phyloP scores from a whole-genome alignment of 1,140 invertebrate genomes.

The Hyposmocoma kahamanoa region DNA sequence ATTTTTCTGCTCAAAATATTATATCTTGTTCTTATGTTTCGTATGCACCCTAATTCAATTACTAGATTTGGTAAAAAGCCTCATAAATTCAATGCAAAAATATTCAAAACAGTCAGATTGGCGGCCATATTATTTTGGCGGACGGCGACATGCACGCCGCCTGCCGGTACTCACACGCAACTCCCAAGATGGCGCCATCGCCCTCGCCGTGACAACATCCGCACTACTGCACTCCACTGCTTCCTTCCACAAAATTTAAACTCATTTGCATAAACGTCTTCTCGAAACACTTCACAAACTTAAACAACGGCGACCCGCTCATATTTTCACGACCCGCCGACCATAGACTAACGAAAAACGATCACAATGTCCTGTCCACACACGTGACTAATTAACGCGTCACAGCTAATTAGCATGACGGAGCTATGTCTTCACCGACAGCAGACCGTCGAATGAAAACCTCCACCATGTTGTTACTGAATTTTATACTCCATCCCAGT shows the following conservation, averaged over 20 bases:
- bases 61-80: constrained; percentile 10
- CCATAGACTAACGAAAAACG: neutral
- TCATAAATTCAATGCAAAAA: constrained; percentile 51
- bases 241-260: constrained; percentile 24
- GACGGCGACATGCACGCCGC: constrained; percentile 53
- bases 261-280: constrained; percentile 33
- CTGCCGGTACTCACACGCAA: constrained; percentile 49
- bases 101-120: constrained; percentile 49
- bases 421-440: constrained; percentile 67
- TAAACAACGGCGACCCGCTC: constrained; percentile 4
- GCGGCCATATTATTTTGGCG: constrained; percentile 50
- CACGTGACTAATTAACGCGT: constrained; percentile 21
- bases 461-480: constrained; percentile 71
- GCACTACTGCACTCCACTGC: constrained; percentile 9
- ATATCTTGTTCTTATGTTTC: too few species aligned
- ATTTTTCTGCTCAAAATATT: too few species aligned
- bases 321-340: neutral
- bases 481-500: constrained; percentile 74
- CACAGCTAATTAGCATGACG: constrained; percentile 50
- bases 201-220: constrained; percentile 14
- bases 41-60: too few species aligned
- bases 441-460: constrained; percentile 68
- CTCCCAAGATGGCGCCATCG: constrained; percentile 47
- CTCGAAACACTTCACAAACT: constrained; percentile 12
- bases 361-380: neutral